Evolutionary conservation across 1,140 invertebrate genomes (phyloP).

Genomic region (Calosoma granatense): DNA sequence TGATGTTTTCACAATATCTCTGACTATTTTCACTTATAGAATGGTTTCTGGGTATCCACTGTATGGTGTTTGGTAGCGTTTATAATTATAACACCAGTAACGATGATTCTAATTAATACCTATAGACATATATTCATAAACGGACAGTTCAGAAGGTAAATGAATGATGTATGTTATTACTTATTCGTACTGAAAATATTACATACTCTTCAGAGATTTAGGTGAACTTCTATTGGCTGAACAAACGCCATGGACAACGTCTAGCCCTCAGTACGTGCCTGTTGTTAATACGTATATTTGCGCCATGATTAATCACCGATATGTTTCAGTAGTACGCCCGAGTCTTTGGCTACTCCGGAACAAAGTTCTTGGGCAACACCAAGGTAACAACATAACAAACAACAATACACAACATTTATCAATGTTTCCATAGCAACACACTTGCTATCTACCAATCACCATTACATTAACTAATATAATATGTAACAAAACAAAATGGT

Average conservation of each 20-base stretch:
- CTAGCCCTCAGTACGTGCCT: background rate
- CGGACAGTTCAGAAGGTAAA: background rate
- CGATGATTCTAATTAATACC: background rate
- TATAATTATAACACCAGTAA: background rate
- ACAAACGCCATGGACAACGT: background rate
- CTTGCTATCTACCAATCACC: no score
- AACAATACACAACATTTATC: no score
- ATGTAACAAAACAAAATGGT: no score
- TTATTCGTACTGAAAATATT: background rate
- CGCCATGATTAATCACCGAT: background rate
- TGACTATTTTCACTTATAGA: background rate
- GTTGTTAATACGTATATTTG: background rate
- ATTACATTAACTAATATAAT: no score
- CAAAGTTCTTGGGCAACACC: constrained; percentile 2
- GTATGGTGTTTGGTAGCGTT: background rate
- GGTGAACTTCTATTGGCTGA: background rate
- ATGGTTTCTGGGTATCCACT: background rate
- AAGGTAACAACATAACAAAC: no score
- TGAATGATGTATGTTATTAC: background rate
- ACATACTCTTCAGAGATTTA: constrained; percentile 2
- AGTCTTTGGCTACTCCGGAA: background rate
- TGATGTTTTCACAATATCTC: no score
- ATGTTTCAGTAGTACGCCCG: background rate
- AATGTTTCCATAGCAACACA: no score
- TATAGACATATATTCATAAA: background rate